A percentile compares a stretch with the other conserved stretches of the same genome.
Conservation (phyloP, 2,888 invertebrate species). For the Geotrupes spiniger region DNA sequence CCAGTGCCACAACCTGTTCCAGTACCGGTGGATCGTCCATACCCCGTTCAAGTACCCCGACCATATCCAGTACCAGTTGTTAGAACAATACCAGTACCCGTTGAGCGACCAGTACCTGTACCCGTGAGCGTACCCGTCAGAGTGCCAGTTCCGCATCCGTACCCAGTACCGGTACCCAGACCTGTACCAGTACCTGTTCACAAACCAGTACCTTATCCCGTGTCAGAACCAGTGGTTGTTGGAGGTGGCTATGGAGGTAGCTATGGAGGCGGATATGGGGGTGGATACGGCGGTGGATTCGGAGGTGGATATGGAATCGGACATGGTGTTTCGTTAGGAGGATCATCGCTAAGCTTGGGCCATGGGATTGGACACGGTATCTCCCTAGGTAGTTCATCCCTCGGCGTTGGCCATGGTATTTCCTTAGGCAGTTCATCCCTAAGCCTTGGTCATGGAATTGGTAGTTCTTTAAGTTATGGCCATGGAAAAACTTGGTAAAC, state of each 20-base stretch:
- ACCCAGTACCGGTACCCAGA: slow-evolving; percentile 47
- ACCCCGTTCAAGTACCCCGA: slow-evolving; percentile 53
- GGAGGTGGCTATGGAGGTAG: slow-evolving; percentile 29
- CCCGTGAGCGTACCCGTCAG: slow-evolving; percentile 47
- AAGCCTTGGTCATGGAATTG: too few species aligned
- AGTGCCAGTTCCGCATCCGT: slow-evolving; percentile 39
- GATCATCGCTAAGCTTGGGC: neutral
- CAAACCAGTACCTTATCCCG: slow-evolving; percentile 49
- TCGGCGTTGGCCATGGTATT: neutral
- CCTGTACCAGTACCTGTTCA: slow-evolving; percentile 49
- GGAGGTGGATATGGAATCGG: neutral
- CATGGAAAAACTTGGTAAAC: neutral
- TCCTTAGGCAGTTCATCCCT: too few species aligned
- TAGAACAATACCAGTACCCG: slow-evolving; percentile 52
- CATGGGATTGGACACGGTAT: neutral
- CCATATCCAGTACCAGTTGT: slow-evolving; percentile 52
- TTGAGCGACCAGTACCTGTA: slow-evolving; percentile 52
- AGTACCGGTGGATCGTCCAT: slow-evolving; percentile 42
- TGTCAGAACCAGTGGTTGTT: slow-evolving; percentile 27
- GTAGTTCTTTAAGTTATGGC: slow-evolving; percentile 4
- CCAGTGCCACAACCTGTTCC: slow-evolving; percentile 34
- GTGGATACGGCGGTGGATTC: neutral
- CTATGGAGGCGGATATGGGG: slow-evolving; percentile 29
- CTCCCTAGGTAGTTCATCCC: slow-evolving; percentile 12
- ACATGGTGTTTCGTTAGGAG: neutral